These are phyloP conservation scores for Chirona hameri DNA, from an alignment of 2,888 invertebrate species.

Conservation along the genomic window DNA sequence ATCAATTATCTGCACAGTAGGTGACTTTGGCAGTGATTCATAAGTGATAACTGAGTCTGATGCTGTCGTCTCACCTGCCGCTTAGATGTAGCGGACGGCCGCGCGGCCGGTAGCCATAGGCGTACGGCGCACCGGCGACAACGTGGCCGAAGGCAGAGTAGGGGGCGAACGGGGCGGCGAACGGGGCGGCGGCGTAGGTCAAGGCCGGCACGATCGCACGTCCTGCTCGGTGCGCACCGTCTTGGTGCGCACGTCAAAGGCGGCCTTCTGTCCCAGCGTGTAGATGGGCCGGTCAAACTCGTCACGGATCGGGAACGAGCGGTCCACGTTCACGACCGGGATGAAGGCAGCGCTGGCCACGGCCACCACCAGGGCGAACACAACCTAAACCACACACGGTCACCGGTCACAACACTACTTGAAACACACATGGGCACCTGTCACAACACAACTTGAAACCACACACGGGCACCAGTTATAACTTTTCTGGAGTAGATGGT, in stretches of 20 bases:
- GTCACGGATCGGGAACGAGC: neutral
- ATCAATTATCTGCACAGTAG: too few species aligned
- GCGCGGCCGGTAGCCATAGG: neutral
- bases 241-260: slow-evolving; percentile 13
- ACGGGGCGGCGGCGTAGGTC: neutral
- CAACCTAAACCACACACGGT: neutral
- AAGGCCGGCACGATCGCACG: neutral
- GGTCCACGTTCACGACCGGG: slow-evolving; percentile 6
- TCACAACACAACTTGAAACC: neutral
- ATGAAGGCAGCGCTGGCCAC: neutral
- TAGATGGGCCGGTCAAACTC: slow-evolving; percentile 25
- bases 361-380: slow-evolving; percentile 13
- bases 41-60: too few species aligned
- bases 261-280: neutral
- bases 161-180: neutral
- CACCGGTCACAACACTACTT: neutral
- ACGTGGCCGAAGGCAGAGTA: neutral
- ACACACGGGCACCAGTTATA: neutral
- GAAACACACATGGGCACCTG: too few species aligned
- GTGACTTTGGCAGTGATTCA: too few species aligned
- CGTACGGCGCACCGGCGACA: neutral
- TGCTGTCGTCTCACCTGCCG: too few species aligned
- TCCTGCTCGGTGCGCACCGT: slow-evolving; percentile 7
- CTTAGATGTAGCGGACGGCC: neutral
- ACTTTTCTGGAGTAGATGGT: neutral